These are phyloP conservation scores for Mesembrinibis cayennensis DNA, from an alignment of 2,113 vertebrate genomes.

Conservation along the genomic window DNA sequence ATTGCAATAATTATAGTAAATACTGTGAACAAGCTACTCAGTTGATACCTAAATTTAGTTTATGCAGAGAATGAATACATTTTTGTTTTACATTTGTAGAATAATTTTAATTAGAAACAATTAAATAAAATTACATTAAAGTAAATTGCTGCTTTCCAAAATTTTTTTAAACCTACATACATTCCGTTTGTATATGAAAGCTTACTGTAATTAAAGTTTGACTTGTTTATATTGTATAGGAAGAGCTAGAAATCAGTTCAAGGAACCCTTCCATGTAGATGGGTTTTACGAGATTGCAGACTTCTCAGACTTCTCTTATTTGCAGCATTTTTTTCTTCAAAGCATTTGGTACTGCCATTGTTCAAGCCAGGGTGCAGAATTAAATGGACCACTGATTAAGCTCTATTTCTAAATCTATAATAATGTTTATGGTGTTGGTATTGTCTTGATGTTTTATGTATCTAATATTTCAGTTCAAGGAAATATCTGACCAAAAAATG, in stretches of 20 bases:
- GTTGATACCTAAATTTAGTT: slow-evolving; percentile 45
- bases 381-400: neutral
- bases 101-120: slow-evolving; percentile 49
- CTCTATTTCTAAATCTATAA: neutral
- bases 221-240: neutral
- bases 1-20: slow-evolving; percentile 61
- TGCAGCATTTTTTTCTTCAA: neutral
- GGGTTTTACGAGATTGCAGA: neutral
- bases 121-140: slow-evolving; percentile 30
- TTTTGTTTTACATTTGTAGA: slow-evolving; percentile 40
- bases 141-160: slow-evolving; percentile 41
- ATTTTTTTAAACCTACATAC: neutral
- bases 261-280: neutral
- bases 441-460: neutral
- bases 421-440: neutral
- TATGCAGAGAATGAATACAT: slow-evolving; percentile 31
- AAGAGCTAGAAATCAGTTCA: neutral
- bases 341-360: neutral
- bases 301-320: neutral
- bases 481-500: neutral
- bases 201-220: neutral
- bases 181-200: neutral
- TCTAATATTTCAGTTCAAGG: neutral
- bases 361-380: neutral
- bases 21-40: slow-evolving; percentile 34